Evolutionary conservation across 92 coral and sea anemone genomes (phyloP).

Genomic region (Pocillopora grandis): DNA sequence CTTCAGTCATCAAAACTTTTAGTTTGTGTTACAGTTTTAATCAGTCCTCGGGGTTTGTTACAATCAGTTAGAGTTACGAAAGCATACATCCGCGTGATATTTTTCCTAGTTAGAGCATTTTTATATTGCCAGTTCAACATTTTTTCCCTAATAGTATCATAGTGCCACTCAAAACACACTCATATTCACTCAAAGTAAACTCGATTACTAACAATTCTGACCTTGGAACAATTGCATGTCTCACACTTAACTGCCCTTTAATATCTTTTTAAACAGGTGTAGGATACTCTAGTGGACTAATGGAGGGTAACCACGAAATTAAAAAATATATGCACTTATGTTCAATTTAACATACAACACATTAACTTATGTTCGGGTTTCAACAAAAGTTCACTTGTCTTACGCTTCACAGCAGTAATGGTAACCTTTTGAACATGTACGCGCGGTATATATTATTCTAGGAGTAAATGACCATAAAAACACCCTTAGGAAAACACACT

Average conservation of each 20-base stretch:
- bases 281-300: too few relatives aligned
- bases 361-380: too few relatives aligned
- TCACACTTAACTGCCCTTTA: background rate
- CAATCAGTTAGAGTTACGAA: background rate
- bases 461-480: background rate
- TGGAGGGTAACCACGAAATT: too few relatives aligned
- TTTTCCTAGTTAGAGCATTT: background rate
- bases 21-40: background rate
- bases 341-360: too few relatives aligned
- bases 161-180: slow-evolving; percentile 5
- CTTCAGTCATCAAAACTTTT: background rate
- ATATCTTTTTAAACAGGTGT: too few relatives aligned
- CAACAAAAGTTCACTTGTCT: too few relatives aligned
- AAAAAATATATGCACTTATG: too few relatives aligned
- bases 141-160: background rate
- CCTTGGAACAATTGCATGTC: background rate
- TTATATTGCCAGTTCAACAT: background rate
- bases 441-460: background rate
- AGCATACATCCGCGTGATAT: background rate
- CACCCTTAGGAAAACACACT: too few relatives aligned
- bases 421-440: background rate
- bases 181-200: background rate
- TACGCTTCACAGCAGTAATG: background rate
- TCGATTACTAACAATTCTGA: background rate
- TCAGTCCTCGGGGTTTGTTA: background rate